Percentiles rank a stretch among this genome's conserved stretches.
These are phyloP conservation scores for Macroglossus sobrinus DNA, from an alignment of 2,113 vertebrate genomes.

Conservation along the genomic window DNA sequence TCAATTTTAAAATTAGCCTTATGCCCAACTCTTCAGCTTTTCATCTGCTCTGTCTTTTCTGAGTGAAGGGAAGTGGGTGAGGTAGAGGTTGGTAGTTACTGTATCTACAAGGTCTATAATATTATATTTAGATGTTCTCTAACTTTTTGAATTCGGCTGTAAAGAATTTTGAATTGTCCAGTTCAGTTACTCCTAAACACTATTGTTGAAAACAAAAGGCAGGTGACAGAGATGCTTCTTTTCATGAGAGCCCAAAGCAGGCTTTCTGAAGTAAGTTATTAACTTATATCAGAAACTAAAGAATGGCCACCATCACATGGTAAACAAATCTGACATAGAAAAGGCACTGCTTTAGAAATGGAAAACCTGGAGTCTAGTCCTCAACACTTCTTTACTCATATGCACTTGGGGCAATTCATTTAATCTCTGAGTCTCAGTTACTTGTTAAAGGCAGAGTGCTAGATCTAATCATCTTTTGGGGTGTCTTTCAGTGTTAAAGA, in stretches of 20 bases:
- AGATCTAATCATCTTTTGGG: not conserved
- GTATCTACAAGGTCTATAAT: not conserved
- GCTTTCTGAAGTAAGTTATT: not conserved
- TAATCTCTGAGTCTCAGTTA: not conserved
- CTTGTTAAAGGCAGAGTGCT: slow-evolving; percentile 1
- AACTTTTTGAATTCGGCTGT: not conserved
- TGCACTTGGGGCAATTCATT: not conserved
- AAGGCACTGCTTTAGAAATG: not conserved
- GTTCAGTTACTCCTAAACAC: slow-evolving; percentile 11
- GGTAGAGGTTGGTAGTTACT: not conserved
- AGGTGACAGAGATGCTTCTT: not conserved
- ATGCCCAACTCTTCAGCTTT: not conserved
- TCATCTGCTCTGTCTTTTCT: not conserved
- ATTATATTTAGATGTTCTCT: not conserved
- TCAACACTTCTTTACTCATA: not conserved
- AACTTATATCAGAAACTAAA: not conserved
- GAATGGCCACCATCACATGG: not conserved
- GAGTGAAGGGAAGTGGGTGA: not conserved
- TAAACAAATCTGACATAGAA: not conserved
- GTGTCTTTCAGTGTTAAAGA: not conserved
- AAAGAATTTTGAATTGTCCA: slow-evolving; percentile 23
- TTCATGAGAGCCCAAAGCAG: not conserved
- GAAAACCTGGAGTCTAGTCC: not conserved
- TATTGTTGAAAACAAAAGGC: not conserved
- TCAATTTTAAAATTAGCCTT: not conserved